Conservation (phyloP, 92 coral and sea anemone species). For the Zoanthus gigantus region DNA sequence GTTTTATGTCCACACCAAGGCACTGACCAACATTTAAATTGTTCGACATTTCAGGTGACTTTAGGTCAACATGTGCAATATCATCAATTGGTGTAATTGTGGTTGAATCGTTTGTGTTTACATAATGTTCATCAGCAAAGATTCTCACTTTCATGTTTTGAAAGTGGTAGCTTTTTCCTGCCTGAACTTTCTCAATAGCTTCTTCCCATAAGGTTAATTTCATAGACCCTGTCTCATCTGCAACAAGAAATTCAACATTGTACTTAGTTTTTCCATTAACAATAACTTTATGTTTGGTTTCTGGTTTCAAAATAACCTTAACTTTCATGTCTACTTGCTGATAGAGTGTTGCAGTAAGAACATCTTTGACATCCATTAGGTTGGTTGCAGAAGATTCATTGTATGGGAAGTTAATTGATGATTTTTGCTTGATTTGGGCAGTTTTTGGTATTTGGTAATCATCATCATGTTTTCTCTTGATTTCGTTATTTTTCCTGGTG, state of each 20-base stretch:
- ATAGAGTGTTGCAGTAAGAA: conserved; percentile 23
- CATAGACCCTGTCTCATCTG: conserved; percentile 54
- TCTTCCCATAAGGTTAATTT: conserved; percentile 20
- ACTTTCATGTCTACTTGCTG: conserved; percentile 41
- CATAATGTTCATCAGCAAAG: conserved; percentile 58
- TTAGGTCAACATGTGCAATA: conserved; percentile 53
- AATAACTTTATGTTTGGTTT: conserved; percentile 57
- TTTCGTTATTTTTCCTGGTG: conserved; percentile 31
- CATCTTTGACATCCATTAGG: conserved; percentile 26
- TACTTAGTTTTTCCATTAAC: conserved; percentile 56
- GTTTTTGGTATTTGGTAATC: conserved; percentile 32
- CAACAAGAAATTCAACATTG: conserved; percentile 58
- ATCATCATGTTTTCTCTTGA: conserved; percentile 26
- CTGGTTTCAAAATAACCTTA: conserved; percentile 34
- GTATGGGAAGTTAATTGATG: conserved; percentile 19
- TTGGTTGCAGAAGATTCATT: conserved; percentile 36
- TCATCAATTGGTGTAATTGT: conserved; percentile 57
- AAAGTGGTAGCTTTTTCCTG: conserved; percentile 64
- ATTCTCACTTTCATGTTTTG: conserved; percentile 53
- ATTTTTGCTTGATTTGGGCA: conserved; percentile 24
- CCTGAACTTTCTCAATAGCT: conserved; percentile 45
- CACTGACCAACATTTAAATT: conserved; percentile 56
- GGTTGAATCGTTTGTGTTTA: conserved; percentile 62
- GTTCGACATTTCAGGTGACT: conserved; percentile 47
- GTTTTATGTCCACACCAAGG: conserved; percentile 64